These are phyloP conservation scores for Drosophila nr. perissopoda DNA, from an alignment of 2,888 invertebrate species.

Conservation along the genomic window DNA sequence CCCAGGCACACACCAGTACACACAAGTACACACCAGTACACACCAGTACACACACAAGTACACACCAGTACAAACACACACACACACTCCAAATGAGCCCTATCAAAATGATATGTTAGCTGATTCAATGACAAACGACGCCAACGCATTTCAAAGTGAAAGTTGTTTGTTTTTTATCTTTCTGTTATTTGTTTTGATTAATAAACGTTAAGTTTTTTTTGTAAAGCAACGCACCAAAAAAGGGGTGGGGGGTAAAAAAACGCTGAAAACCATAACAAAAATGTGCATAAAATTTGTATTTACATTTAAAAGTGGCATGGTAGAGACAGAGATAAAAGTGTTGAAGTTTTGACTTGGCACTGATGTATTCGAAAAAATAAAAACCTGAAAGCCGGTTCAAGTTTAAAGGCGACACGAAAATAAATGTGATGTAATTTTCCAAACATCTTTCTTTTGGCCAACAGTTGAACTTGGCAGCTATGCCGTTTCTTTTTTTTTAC, in stretches of 20 bases:
- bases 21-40: neutral
- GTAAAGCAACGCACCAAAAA: constrained; percentile 18
- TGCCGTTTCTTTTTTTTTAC: constrained; percentile 5
- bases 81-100: neutral
- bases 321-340: constrained; percentile 1
- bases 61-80: neutral
- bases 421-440: constrained; percentile 64
- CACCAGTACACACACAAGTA: neutral
- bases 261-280: constrained; percentile 28
- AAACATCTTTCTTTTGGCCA: constrained; percentile 61
- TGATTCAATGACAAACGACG: constrained; percentile 39
- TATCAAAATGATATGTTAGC: constrained; percentile 17
- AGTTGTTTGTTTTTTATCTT: constrained; percentile 35
- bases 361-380: constrained; percentile 7
- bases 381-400: constrained; percentile 51
- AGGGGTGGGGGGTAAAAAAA: neutral
- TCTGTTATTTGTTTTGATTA: constrained; percentile 53
- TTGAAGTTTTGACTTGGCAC: constrained; percentile 15
- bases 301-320: constrained; percentile 23
- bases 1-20: constrained; percentile 6
- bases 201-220: constrained; percentile 29
- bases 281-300: constrained; percentile 58
- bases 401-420: constrained; percentile 60
- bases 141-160: constrained; percentile 70
- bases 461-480: constrained; percentile 63